Base-by-base conservation (phyloP, 37 sponge, comb jelly and placozoan genomes). In the Ianthella basta region DNA sequence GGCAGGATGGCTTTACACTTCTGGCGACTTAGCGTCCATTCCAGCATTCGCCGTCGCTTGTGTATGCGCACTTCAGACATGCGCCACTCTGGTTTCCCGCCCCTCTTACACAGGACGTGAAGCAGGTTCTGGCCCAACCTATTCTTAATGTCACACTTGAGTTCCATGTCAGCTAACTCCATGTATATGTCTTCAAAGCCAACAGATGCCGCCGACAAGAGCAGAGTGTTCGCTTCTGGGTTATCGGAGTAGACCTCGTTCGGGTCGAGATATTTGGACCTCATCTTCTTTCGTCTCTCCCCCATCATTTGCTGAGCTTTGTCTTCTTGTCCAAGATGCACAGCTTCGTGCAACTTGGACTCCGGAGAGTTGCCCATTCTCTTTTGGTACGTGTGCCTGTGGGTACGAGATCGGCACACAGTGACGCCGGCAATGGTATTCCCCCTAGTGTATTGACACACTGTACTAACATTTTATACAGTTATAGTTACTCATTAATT, bases 91-190 rank as follows among this genome's bases (percentile, higher is more conserved):
- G 64, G 4, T 2, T 2, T 41, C 0, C 23, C n/a, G 78, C 2
- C n/a, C n/a, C 54, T 25, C 53, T 12, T 40, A 65, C 94, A 94
- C 29, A 90, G 39, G 33, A 91, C 63, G 73, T 94, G 94, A 0
- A 94, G 53, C 56, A 88, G 65, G 64, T 87, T 91, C 79, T 67
- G 72, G 15, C 70, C 57, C 16, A 30, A 54, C 19, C 39, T 21
- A 55, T 94, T 91, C 65, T 41, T 82, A 35, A 70, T 29, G 65
- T 86, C 80, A 5, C 86, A 86, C 44, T 57, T 12, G 64, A 61
- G 25, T 61, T 27, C 64, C 64, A 29, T n/a, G 29, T 18, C 57
- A 13, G 88, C 6, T 5, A 90, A 83, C 13, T 88, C 84, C 10
- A 25, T 30, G 74, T 87, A 88, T 50, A 94, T 21, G 23, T 54